A percentile compares a stretch with the other conserved stretches of the same genome.
Conservation (phyloP, 2,888 invertebrate species). For the Euzophera pinguis region DNA sequence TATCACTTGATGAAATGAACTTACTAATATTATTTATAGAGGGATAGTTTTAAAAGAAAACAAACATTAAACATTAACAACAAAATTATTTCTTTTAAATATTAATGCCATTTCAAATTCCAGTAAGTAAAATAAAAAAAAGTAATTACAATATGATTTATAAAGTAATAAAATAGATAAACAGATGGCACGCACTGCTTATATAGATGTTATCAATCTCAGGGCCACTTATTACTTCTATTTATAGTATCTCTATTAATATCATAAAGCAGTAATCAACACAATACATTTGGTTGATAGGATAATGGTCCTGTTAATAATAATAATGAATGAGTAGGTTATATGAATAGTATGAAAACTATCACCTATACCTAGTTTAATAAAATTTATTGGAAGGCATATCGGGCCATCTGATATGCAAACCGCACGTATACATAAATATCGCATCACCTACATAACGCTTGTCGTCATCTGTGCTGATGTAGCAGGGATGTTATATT, state of each 20-base stretch:
- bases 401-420: no score
- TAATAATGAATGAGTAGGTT: no score
- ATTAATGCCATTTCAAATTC: no score
- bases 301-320: background rate
- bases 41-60: no score
- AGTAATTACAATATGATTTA: background rate
- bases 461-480: background rate
- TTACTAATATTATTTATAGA: no score
- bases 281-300: background rate
- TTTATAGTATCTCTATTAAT: background rate
- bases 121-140: no score
- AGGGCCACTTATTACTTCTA: background rate
- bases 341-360: no score
- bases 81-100: no score
- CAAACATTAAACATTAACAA: no score
- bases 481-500: conserved; percentile 16
- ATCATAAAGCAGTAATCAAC: background rate
- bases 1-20: background rate
- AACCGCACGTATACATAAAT: background rate
- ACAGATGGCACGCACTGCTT: background rate
- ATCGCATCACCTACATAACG: background rate
- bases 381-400: no score
- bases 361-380: no score
- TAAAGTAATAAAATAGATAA: background rate
- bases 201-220: background rate